A percentile compares a stretch with the other conserved stretches of the same genome.
phyloP scores from a whole-genome alignment of 2,113 vertebrate genomes.

The Ammodytes marinus region DNA sequence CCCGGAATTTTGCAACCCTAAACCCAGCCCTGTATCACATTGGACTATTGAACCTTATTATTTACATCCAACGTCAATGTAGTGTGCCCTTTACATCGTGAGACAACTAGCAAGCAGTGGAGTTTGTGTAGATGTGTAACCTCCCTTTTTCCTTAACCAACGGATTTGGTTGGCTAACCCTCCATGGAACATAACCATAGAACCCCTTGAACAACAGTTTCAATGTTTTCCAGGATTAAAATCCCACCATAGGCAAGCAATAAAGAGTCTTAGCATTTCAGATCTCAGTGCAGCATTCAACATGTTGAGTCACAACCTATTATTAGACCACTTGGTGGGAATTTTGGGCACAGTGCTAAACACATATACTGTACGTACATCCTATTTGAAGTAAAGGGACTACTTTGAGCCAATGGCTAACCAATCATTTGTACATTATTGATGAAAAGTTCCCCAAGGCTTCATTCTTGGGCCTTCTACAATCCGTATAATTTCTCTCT shows the following conservation, averaged over 20 bases:
- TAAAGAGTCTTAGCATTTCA: background rate
- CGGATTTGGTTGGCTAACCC: background rate
- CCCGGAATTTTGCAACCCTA: too few relatives aligned
- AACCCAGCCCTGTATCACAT: background rate
- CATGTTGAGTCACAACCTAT: background rate
- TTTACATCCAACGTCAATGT: background rate
- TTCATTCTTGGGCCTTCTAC: background rate
- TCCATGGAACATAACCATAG: background rate
- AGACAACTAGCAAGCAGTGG: too few relatives aligned
- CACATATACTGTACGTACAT: too few relatives aligned
- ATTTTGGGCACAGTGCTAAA: background rate
- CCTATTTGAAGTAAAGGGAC: background rate
- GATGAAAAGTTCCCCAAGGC: background rate
- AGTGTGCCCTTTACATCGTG: background rate
- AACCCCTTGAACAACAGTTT: background rate
- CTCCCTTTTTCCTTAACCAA: background rate
- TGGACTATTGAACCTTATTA: background rate
- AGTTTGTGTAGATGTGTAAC: too few relatives aligned
- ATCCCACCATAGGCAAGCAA: too few relatives aligned
- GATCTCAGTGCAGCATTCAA: background rate
- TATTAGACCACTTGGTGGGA: background rate
- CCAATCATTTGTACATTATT: background rate
- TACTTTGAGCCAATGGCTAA: background rate
- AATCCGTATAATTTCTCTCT: background rate
- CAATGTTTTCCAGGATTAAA: background rate